Evolutionary conservation across 92 coral and sea anemone species (phyloP).

Genomic region (Actinostola sp.): DNA sequence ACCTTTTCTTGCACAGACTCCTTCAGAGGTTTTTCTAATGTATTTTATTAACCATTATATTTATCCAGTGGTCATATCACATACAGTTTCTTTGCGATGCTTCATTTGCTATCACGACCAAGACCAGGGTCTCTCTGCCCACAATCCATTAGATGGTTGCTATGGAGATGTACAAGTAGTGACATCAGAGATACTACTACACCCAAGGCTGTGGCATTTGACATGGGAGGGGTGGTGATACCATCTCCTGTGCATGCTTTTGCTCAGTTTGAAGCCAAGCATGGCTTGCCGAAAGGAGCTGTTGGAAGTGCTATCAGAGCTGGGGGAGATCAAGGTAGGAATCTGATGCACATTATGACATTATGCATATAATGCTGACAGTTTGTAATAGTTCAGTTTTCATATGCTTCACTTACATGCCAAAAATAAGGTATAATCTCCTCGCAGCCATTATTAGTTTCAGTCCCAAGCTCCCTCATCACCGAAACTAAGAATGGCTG

Average conservation of each 20-base stretch:
- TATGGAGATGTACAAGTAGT: constrained; percentile 21
- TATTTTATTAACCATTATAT: too few species aligned
- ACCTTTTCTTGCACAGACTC: background rate
- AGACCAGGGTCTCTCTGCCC: constrained; percentile 13
- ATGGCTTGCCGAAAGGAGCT: constrained; percentile 77
- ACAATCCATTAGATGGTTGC: constrained; percentile 16
- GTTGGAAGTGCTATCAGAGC: constrained; percentile 80
- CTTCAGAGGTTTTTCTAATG: background rate
- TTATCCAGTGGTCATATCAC: too few species aligned
- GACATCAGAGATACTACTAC: constrained; percentile 12
- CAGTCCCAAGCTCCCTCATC: too few species aligned
- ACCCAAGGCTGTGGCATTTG: constrained; percentile 93
- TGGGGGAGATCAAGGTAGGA: constrained; percentile 80
- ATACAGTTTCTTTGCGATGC: constrained; percentile 9
- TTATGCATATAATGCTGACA: too few species aligned
- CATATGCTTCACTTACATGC: too few species aligned
- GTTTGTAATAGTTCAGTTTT: too few species aligned
- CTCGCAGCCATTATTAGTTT: too few species aligned
- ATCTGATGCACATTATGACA: too few species aligned
- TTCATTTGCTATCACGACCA: constrained; percentile 17
- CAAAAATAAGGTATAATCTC: too few species aligned
- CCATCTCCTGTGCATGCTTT: constrained; percentile 78
- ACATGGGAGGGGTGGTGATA: constrained; percentile 97
- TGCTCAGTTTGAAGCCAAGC: constrained; percentile 66
- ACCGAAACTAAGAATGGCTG: too few species aligned